These are phyloP conservation scores for Neomorphus geoffroyi DNA, from an alignment of 2,797 vertebrate species.

Conservation along the genomic window DNA sequence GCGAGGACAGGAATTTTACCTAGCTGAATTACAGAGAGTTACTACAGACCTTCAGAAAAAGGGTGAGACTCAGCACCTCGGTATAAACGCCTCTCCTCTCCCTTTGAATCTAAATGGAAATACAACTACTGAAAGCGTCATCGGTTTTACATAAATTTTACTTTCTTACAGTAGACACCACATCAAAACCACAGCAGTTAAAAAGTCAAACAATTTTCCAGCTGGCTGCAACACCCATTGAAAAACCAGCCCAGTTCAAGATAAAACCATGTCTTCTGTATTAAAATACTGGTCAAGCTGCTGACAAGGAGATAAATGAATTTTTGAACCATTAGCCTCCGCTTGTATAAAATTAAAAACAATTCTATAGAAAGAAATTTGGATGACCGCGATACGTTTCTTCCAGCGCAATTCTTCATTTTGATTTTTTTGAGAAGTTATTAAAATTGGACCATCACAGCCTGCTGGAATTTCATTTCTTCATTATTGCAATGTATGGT, in stretches of 20 bases:
- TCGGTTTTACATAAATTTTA: constrained; percentile 25
- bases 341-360: not conserved
- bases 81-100: not conserved
- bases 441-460: constrained; percentile 22
- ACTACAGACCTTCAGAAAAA: not conserved
- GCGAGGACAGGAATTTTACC: not conserved
- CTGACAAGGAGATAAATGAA: constrained; percentile 48
- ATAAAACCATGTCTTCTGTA: not conserved
- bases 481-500: not conserved
- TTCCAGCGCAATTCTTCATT: not conserved
- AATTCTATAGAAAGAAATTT: not conserved
- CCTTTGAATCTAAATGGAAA: not conserved
- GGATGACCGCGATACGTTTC: not conserved
- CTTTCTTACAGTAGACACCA: not conserved
- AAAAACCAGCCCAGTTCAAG: not conserved
- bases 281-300: constrained; percentile 33
- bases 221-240: not conserved
- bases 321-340: constrained; percentile 38
- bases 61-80: not conserved
- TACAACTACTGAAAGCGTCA: not conserved
- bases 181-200: constrained; percentile 28
- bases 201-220: constrained; percentile 49
- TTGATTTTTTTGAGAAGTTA: constrained; percentile 25
- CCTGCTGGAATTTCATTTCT: constrained; percentile 22
- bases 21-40: not conserved